Evolutionary conservation across 2,113 vertebrate genomes (phyloP), one percentile per base, ranked within the genome.

Genomic region (Proteles cristata): DNA sequence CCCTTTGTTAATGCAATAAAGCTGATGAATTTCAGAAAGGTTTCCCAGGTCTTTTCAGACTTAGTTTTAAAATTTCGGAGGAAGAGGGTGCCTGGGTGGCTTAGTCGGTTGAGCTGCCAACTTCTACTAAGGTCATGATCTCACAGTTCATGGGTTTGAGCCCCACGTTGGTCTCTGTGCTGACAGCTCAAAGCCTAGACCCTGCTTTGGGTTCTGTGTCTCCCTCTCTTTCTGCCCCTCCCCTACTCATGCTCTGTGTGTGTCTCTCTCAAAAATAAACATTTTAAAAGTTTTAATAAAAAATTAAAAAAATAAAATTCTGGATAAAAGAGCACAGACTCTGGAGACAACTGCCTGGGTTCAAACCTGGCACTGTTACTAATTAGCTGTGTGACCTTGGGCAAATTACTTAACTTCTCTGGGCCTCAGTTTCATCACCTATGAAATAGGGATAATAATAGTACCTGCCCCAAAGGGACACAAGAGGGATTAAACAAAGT

Each of bases 341-440:
- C n/a, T 33, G 35, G 68, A 71, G 86, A 79, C 17, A 35, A 81
- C 7, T 39, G 33, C 68, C 9, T 88, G 28, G 43, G 17, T 80
- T 55, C 65, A 80, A 55, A 91, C 33, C 26, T 87, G 83, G 28
- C 26, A 74, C 74, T 63, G 35, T 88, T 90, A 85, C 21, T 48
- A 87, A 26, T 53, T 28, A 73, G 94, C 71, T 96, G 33, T 97
- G 84, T 88, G 83, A 94, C 76, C 66, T 87, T 85, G 45, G 53
- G 11, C 69, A 87, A 92, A 39, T 96, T 50, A 26, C 93, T 77
- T 94, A 35, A 74, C 81, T 50, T 96, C 84, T 97, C 92, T 90
- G 92, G 28, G 92, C 43, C 58, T 92, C 21, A 61, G 16, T 76
- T 94, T 77, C 25, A 45, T 96, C 61, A 76, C 61, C 77, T 92